Percentiles rank a stretch among this genome's conserved stretches.
Evolutionary conservation across 2,797 vertebrate species (phyloP).

Genomic region (Paguma larvata): DNA sequence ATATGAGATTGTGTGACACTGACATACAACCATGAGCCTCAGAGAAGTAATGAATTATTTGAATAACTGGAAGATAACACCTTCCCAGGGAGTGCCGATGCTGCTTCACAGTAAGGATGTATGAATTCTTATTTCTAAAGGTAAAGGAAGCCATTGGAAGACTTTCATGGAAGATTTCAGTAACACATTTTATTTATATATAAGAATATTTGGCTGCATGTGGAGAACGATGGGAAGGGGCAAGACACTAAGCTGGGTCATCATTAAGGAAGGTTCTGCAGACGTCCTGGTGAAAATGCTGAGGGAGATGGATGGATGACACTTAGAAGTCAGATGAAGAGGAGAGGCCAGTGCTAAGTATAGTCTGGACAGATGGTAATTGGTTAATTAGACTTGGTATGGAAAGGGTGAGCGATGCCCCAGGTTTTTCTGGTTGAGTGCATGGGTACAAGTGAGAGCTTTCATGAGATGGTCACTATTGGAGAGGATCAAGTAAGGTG

Average conservation of each 20-base stretch:
- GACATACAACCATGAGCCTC: neutral
- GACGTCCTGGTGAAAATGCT: neutral
- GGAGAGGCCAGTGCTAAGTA: neutral
- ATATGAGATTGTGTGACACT: neutral
- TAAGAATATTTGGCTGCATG: neutral
- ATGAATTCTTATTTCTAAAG: constrained; percentile 40
- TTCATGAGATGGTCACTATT: neutral
- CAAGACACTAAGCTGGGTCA: neutral
- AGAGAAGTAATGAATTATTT: neutral
- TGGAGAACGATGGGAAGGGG: neutral
- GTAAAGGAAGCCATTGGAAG: neutral
- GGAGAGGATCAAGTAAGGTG: neutral
- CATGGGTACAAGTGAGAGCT: neutral
- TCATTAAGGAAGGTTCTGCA: neutral
- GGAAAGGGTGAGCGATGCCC: neutral
- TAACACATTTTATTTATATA: neutral
- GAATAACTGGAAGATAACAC: neutral
- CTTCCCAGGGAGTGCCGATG: neutral
- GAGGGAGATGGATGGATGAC: neutral
- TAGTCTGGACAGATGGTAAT: neutral
- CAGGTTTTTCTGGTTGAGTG: neutral
- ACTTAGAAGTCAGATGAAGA: neutral
- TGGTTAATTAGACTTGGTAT: neutral
- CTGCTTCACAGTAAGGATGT: neutral
- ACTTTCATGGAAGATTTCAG: neutral